Evolutionary conservation across 2,113 vertebrate species (phyloP).

Genomic region (Gracilinanus agilis): DNA sequence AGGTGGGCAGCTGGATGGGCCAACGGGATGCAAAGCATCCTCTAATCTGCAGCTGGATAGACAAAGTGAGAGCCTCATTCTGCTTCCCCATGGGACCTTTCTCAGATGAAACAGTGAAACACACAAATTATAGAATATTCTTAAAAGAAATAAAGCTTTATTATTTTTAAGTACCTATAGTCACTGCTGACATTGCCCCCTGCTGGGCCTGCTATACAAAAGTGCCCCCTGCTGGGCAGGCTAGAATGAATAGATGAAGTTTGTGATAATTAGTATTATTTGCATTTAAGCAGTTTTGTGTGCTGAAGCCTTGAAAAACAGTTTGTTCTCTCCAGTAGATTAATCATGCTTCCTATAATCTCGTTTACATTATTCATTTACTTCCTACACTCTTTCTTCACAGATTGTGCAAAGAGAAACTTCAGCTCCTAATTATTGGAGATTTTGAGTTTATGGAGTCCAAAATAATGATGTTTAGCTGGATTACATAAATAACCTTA

Average conservation of each 20-base stretch:
- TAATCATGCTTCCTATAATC: background rate
- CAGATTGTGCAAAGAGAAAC: background rate
- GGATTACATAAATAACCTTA: background rate
- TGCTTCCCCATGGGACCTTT: background rate
- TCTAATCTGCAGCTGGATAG: background rate
- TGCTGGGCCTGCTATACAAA: background rate
- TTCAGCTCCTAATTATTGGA: background rate
- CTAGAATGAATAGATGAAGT: conserved; percentile 2
- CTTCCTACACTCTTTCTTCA: background rate
- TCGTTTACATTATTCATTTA: background rate
- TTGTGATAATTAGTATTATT: background rate
- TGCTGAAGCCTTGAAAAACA: background rate
- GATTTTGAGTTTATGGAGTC: background rate
- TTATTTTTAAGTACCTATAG: background rate
- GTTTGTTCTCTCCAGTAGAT: conserved; percentile 5
- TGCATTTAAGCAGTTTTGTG: background rate
- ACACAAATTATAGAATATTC: background rate
- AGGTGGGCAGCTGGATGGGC: background rate
- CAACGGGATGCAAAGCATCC: background rate
- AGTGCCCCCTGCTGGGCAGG: background rate
- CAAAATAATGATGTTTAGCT: background rate
- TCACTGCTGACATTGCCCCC: background rate
- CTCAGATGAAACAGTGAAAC: background rate
- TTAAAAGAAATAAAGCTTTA: background rate
- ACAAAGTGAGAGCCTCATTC: background rate